Evolutionary conservation across 2,113 vertebrate genomes (phyloP).

Genomic region (Herpetotheres cachinnans): DNA sequence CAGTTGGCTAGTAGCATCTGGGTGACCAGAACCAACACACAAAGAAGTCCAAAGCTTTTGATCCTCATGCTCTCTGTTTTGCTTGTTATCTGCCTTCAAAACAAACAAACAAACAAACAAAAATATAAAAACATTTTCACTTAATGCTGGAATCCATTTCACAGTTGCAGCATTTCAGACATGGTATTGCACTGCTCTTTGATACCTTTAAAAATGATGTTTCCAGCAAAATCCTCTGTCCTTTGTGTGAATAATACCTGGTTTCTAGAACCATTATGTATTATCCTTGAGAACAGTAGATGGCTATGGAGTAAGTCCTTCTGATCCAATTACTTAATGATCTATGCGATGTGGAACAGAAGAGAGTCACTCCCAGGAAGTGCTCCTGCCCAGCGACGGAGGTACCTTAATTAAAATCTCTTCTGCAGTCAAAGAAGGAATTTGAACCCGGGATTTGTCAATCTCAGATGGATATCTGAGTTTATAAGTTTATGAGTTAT

Average conservation of each 20-base stretch:
- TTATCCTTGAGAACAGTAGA: background rate
- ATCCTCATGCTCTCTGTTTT: constrained; percentile 69
- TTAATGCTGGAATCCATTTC: background rate
- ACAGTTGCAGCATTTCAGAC: background rate
- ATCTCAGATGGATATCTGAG: background rate
- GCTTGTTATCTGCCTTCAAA: constrained; percentile 36
- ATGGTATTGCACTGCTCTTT: background rate
- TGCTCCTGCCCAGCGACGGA: background rate
- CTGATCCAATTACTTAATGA: background rate
- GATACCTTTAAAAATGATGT: background rate
- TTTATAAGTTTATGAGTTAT: too few species aligned
- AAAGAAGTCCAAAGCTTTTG: constrained; percentile 68
- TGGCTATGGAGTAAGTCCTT: background rate
- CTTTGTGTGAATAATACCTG: background rate
- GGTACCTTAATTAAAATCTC: background rate
- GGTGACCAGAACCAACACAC: constrained; percentile 73
- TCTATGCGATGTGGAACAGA: background rate
- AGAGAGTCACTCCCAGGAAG: background rate
- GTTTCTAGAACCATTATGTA: background rate
- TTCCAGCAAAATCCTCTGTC: background rate
- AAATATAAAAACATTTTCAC: background rate
- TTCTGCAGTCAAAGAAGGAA: background rate
- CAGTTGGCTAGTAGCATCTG: constrained; percentile 66
- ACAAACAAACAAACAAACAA: background rate
- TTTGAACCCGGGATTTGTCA: background rate